Conservation (phyloP, 2,797 vertebrate genomes). For the Erethizon dorsatum region DNA sequence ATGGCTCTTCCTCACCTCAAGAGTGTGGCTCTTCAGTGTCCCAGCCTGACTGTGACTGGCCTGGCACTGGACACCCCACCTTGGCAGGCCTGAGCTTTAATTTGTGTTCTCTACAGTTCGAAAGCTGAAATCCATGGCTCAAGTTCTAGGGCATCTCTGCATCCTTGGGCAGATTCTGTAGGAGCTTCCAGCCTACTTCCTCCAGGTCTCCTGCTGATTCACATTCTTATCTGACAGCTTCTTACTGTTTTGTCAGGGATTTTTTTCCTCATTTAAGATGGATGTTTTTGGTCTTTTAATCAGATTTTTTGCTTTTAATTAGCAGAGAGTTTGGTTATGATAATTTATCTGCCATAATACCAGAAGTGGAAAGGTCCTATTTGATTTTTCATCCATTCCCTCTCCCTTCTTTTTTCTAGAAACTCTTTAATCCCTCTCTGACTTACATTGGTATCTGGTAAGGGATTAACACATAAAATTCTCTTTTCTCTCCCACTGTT, state of each 20-base stretch:
- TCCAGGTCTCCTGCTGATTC: not conserved
- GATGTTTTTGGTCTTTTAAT: not conserved
- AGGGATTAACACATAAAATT: not conserved
- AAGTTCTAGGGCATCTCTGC: not conserved
- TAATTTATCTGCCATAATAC: not conserved
- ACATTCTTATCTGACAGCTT: not conserved
- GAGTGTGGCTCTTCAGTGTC: not conserved
- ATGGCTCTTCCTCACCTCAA: not conserved
- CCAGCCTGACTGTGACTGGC: rapidly evolving
- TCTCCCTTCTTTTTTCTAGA: not conserved
- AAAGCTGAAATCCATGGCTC: not conserved
- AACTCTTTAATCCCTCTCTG: not conserved
- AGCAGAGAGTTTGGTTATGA: not conserved
- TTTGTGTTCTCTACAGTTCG: not conserved
- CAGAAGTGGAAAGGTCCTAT: not conserved
- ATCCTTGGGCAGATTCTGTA: rapidly evolving
- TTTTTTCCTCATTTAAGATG: not conserved
- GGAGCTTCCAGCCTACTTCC: not conserved
- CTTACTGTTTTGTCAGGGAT: not conserved
- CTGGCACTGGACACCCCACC: not conserved
- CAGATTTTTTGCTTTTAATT: constrained; percentile 20
- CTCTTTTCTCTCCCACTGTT: not conserved
- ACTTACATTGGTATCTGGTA: not conserved
- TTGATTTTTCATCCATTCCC: not conserved
- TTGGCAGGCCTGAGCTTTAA: not conserved